Percentiles rank a stretch among this genome's conserved stretches.
These are phyloP conservation scores for Steinernema feltiae DNA, from an alignment of 1,140 invertebrate genomes.

Conservation along the genomic window DNA sequence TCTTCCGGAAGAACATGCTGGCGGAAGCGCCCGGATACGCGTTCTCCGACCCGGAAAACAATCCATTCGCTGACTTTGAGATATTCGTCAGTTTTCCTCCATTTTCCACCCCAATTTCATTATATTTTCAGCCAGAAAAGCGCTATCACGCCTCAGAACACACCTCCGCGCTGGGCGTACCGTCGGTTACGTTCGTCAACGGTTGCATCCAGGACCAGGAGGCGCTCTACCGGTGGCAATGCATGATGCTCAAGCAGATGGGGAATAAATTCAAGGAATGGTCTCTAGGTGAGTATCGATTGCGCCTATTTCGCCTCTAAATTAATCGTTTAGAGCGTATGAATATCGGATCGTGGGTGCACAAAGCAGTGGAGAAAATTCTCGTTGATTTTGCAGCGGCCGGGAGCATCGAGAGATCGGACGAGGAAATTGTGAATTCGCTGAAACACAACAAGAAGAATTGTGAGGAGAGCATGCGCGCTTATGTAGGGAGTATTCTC, in stretches of 20 bases:
- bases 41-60: background rate
- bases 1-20: background rate
- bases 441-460: background rate
- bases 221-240: conserved; percentile 7
- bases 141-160: background rate
- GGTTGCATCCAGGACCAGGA: background rate
- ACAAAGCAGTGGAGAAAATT: background rate
- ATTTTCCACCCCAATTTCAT: background rate
- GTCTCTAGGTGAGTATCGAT: too few relatives aligned
- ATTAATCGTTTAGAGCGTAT: background rate
- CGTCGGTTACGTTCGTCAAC: background rate
- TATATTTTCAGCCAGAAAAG: background rate
- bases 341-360: background rate
- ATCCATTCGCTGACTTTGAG: background rate
- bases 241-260: background rate
- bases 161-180: background rate
- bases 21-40: background rate
- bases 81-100: background rate
- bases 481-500: background rate
- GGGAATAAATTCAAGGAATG: too few relatives aligned
- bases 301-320: too few relatives aligned
- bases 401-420: background rate
- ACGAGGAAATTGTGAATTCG: background rate
- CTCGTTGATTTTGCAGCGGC: background rate
- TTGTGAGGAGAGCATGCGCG: background rate